Conservation (phyloP, 2,113 vertebrate genomes). For the Zosterops hypoxanthus region DNA sequence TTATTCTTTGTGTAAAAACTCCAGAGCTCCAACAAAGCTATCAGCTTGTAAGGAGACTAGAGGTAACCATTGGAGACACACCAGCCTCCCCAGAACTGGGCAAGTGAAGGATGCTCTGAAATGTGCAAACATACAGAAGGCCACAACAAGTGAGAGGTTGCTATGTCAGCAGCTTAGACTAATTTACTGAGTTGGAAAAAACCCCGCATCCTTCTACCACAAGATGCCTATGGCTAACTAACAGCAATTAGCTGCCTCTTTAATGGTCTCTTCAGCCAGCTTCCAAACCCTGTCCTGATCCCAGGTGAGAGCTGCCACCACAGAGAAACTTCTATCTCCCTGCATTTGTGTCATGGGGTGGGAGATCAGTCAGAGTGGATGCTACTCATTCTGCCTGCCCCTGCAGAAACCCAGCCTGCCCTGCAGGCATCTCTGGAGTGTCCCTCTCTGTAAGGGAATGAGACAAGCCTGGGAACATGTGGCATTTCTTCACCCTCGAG, state of each 20-base stretch:
- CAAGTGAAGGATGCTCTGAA: not conserved
- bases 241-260: not conserved
- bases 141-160: not conserved
- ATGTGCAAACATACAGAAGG: not conserved
- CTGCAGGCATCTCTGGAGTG: not conserved
- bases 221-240: not conserved
- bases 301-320: not conserved
- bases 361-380: not conserved
- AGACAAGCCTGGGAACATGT: not conserved
- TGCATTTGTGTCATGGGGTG: fast-evolving
- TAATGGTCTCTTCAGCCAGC: not conserved
- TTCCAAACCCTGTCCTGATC: not conserved
- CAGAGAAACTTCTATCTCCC: not conserved
- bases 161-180: not conserved
- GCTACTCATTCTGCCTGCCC: not conserved
- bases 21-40: not conserved
- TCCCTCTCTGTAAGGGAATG: not conserved
- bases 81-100: not conserved
- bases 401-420: not conserved
- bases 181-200: not conserved
- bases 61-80: fast-evolving
- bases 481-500: not conserved
- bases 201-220: not conserved
- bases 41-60: not conserved
- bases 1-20: not conserved